Evolutionary conservation across 2,888 invertebrate species (phyloP), one percentile per base, ranked within the genome.

Genomic region (Agrilus biguttatus): DNA sequence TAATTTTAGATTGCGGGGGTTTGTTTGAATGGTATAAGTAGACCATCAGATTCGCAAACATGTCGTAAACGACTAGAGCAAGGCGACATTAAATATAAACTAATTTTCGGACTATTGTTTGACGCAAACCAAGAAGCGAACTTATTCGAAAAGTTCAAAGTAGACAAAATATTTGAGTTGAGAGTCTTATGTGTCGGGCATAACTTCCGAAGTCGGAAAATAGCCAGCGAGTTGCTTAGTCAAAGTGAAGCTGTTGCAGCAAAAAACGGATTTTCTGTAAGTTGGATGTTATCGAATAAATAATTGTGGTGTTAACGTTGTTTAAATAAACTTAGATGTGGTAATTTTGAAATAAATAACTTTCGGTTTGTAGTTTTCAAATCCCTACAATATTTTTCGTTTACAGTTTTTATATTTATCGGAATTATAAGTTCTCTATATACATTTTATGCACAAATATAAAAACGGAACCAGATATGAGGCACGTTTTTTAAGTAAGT

Each of bases 101-200:
- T 78, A 61, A 86, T 88, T 52, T 86, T 87, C 59, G 78, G 78
- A 40, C 73, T 87, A 47, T 70, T 88, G 14, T 81, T 84, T 65
- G 73, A 73, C 37, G 73, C 80, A 39, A 84, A 81, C 62, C 72
- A 76, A 40, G 75, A 77, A 50, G 58, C 80, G 45, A 77, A 85
- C 61, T 67, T 88, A 14, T 88, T 86, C 58, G 66, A 61, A 10
- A 70, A 69, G 49, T 83, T 78, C 61, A 60, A 73, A 48, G 78
- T 83, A 37, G 78, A 82, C 14, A 74, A 77, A 53, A 74, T 86
- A 38, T 78, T 88, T 58, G 88, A 88, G 66, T 76, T 85, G 53
- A 73, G 87, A 47, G 87, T 88, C 51, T 74, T 88, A 34, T 85
- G 85, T 8, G 86, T 88, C 17, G 80, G 83, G 47, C 71, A 75